phyloP scores from a whole-genome alignment of 1,140 invertebrate species.

The Drosophila ananassae region DNA sequence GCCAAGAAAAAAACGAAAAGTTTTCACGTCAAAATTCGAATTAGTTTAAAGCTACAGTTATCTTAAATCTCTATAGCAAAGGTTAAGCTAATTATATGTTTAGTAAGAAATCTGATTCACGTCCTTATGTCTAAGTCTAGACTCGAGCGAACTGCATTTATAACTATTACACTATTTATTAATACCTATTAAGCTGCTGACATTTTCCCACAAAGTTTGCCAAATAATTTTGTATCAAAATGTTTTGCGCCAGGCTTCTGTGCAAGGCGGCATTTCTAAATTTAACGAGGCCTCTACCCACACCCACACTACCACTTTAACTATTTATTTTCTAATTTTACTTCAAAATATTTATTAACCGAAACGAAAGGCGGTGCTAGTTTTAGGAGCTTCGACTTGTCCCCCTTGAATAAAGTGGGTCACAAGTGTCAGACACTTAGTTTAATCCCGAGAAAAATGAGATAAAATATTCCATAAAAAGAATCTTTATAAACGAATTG shows the following conservation, averaged over 20 bases:
- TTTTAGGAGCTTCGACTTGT: constrained; percentile 54
- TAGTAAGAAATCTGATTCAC: constrained; percentile 63
- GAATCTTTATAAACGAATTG: constrained; percentile 73
- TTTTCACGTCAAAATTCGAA: constrained; percentile 33
- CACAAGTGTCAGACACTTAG: constrained; percentile 37
- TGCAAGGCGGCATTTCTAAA: constrained; percentile 43
- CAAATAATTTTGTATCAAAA: constrained; percentile 82
- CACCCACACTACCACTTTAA: constrained; percentile 29
- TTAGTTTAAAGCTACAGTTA: constrained; percentile 35
- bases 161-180: constrained; percentile 74
- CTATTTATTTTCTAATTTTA: constrained; percentile 67
- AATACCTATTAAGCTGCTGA: constrained; percentile 51
- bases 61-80: constrained; percentile 41
- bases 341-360: constrained; percentile 58
- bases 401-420: constrained; percentile 10
- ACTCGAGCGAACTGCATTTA: constrained; percentile 73
- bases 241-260: constrained; percentile 67
- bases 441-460: constrained; percentile 31
- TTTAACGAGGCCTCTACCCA: constrained; percentile 22
- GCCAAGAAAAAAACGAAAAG: constrained; percentile 36
- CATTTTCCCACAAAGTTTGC: constrained; percentile 57
- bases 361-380: constrained; percentile 69
- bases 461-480: constrained; percentile 6
- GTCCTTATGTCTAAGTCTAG: constrained; percentile 65
- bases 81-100: constrained; percentile 66